phyloP scores from a whole-genome alignment of 2,888 invertebrate genomes.

The Lasioglossum leucozonium region DNA sequence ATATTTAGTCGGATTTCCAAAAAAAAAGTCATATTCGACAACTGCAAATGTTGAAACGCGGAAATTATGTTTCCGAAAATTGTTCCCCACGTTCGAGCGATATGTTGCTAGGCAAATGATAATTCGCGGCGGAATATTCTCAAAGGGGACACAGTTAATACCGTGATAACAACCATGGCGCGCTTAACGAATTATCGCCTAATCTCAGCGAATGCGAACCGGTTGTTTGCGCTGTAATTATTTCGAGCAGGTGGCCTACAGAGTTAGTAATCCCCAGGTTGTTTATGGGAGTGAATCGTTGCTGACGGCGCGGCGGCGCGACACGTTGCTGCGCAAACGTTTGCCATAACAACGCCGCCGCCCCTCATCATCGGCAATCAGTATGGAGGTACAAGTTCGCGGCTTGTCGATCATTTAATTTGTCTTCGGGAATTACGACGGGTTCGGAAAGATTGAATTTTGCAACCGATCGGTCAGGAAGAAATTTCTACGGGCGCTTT shows the following conservation, averaged over 20 bases:
- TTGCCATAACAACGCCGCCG: constrained; percentile 37
- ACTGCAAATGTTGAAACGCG: no score
- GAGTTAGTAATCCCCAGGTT: constrained; percentile 64
- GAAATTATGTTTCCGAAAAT: no score
- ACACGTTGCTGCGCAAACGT: constrained; percentile 67
- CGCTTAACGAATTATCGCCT: constrained; percentile 68
- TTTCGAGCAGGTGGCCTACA: constrained; percentile 63
- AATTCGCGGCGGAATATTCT: background rate
- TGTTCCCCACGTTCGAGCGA: no score
- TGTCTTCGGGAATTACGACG: background rate
- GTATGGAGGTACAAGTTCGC: background rate
- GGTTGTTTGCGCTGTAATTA: constrained; percentile 72
- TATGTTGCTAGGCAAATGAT: background rate
- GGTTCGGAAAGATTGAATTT: background rate
- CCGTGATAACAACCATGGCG: no score
- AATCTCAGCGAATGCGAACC: constrained; percentile 54
- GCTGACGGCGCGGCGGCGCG: no score
- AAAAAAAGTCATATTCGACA: no score
- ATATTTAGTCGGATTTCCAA: no score
- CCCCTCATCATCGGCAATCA: constrained; percentile 1
- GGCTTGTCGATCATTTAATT: background rate
- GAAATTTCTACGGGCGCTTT: background rate
- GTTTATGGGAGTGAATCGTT: constrained; percentile 77
- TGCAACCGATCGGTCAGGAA: background rate
- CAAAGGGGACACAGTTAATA: background rate